Evolutionary conservation across 2,888 invertebrate genomes (phyloP).

Genomic region (Petrolisthes cinctipes): DNA sequence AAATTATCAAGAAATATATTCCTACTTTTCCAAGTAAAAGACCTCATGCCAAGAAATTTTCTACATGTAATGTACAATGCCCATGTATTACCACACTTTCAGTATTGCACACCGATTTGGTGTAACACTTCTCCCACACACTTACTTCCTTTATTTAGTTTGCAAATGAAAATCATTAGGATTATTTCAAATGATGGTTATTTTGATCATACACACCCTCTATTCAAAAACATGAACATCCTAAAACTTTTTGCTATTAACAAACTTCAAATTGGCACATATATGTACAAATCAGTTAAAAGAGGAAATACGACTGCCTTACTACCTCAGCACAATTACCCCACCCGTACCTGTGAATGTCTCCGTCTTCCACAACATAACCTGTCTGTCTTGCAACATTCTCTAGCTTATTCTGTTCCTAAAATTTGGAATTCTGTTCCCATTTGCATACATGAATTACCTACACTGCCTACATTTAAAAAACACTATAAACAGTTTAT

Average conservation of each 20-base stretch:
- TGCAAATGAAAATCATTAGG: no score
- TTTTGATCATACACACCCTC: no score
- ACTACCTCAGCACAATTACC: not conserved
- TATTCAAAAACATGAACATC: no score
- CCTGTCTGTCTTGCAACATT: not conserved
- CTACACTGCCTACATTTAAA: not conserved
- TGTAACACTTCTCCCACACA: no score
- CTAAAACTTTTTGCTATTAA: not conserved
- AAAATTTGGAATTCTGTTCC: slow-evolving; percentile 6
- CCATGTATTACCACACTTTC: no score
- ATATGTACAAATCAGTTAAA: slow-evolving; percentile 9
- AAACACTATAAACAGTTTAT: no score
- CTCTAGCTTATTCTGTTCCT: not conserved
- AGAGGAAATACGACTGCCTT: not conserved
- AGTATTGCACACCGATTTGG: no score
- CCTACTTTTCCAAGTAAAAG: not conserved
- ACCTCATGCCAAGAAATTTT: not conserved
- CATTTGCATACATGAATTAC: not conserved
- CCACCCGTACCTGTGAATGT: not conserved
- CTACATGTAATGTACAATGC: slow-evolving; percentile 12
- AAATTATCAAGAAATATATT: slow-evolving; percentile 5
- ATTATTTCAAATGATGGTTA: no score
- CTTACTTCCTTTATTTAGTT: no score
- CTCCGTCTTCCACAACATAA: not conserved
- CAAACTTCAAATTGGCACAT: not conserved